Evolutionary conservation across 1,140 invertebrate species (phyloP).

Genomic region (Forficula auricularia): DNA sequence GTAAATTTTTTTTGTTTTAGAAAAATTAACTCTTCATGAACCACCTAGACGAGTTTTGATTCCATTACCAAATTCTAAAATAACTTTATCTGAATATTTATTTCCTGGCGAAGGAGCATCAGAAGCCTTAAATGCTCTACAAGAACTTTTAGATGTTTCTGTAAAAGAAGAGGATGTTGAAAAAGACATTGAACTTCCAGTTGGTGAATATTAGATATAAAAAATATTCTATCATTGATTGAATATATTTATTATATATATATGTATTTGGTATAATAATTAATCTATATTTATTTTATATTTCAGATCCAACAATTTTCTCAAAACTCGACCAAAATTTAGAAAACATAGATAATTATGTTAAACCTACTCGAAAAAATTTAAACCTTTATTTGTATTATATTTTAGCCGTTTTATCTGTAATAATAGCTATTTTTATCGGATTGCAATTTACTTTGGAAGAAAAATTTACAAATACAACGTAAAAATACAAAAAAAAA

Average conservation of each 20-base stretch:
- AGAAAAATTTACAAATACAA: too few relatives aligned
- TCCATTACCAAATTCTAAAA: conserved; percentile 37
- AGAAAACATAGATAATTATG: conserved; percentile 2
- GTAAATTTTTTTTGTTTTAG: conserved; percentile 4
- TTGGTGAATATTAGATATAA: neutral
- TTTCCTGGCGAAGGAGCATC: conserved; percentile 64
- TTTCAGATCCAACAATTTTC: neutral
- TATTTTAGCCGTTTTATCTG: too few relatives aligned
- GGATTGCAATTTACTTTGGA: too few relatives aligned
- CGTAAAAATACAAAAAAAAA: too few relatives aligned
- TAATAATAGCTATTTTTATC: too few relatives aligned
- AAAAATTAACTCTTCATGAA: conserved; percentile 51
- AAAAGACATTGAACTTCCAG: conserved; percentile 37
- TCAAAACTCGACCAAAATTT: neutral
- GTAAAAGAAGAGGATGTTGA: conserved; percentile 45
- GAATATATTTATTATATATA: conserved; percentile 1
- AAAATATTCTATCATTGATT: neutral
- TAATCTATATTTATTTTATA: neutral
- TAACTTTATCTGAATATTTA: conserved; percentile 64
- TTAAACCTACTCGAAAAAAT: neutral
- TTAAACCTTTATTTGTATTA: neutral
- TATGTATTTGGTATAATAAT: too few relatives aligned
- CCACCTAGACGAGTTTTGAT: conserved; percentile 60
- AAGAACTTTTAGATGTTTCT: conserved; percentile 51
- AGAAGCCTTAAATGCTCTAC: conserved; percentile 51